phyloP scores from a whole-genome alignment of 2,113 vertebrate species.

The Dicerorhinus sumatrensis region DNA sequence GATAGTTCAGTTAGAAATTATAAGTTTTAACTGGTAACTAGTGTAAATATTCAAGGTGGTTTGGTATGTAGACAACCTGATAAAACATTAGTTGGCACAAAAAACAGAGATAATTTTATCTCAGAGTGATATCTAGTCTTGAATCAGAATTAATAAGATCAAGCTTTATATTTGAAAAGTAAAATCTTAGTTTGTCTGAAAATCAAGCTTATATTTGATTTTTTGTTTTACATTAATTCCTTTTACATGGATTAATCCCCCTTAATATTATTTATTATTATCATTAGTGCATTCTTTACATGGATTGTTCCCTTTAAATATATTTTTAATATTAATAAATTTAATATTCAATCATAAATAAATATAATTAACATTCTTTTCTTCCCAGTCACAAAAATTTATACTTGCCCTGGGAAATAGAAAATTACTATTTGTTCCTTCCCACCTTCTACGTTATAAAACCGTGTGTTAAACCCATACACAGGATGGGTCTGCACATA shows the following conservation, averaged over 20 bases:
- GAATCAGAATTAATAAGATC: conserved; percentile 22
- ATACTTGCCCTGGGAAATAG: background rate
- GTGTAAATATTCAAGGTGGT: background rate
- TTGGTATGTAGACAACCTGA: background rate
- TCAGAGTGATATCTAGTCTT: background rate
- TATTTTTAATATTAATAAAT: conserved; percentile 3
- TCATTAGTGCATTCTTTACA: background rate
- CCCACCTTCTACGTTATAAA: background rate
- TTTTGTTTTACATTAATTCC: background rate
- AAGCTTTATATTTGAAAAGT: conserved; percentile 22
- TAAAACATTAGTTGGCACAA: conserved; percentile 54
- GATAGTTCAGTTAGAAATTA: background rate
- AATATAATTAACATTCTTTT: background rate
- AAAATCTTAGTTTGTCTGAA: background rate
- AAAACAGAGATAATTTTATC: conserved; percentile 59
- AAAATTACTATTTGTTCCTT: background rate
- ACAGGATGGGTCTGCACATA: no score
- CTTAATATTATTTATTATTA: background rate
- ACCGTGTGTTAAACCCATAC: background rate
- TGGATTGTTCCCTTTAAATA: background rate
- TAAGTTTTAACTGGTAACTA: background rate
- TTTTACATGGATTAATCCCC: background rate
- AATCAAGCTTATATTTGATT: background rate
- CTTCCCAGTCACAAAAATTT: background rate
- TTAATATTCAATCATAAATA: background rate